Percentiles rank a stretch among this genome's conserved stretches.
Conservation (phyloP, 2,888 invertebrate species). For the Heteromurus nitidus region DNA sequence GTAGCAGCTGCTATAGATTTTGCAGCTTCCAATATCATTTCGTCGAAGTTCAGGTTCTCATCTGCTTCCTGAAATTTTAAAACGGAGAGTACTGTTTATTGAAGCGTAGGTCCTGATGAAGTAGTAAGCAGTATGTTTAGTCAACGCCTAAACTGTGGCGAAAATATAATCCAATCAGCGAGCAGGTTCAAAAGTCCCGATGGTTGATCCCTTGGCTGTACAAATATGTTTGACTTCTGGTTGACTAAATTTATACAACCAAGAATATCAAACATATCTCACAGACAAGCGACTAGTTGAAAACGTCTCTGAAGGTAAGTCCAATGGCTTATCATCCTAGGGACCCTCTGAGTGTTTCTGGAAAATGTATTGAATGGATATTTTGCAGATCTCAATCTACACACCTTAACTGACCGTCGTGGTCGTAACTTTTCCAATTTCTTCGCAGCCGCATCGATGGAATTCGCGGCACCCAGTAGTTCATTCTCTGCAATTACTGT, state of each 20-base stretch:
- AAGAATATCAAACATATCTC: slow-evolving; percentile 99
- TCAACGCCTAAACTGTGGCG: neutral
- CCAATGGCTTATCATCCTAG: too few relatives aligned
- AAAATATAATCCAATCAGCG: too few relatives aligned
- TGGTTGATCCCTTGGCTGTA: slow-evolving; percentile 80
- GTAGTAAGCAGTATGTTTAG: neutral
- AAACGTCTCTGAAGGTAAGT: neutral
- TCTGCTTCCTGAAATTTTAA: slow-evolving; percentile 89
- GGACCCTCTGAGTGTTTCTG: too few relatives aligned
- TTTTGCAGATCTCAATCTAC: slow-evolving; percentile 46
- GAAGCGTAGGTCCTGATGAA: too few relatives aligned
- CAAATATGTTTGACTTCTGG: slow-evolving; percentile 99
- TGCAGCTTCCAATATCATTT: slow-evolving; percentile 98
- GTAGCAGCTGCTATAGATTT: slow-evolving; percentile 97
- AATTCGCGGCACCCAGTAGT: slow-evolving; percentile 95
- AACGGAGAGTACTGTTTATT: too few relatives aligned
- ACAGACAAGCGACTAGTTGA: slow-evolving; percentile 79
- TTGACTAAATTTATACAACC: slow-evolving; percentile 92
- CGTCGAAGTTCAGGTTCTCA: slow-evolving; percentile 97
- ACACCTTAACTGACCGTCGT: slow-evolving; percentile 86
- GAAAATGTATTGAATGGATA: too few relatives aligned
- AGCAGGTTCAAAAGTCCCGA: slow-evolving; percentile 16
- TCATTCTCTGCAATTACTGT: slow-evolving; percentile 99
- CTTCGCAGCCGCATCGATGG: slow-evolving; percentile 92
- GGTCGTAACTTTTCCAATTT: slow-evolving; percentile 94